These are phyloP conservation scores for Eciton burchellii DNA, from an alignment of 1,140 invertebrate species.

Conservation along the genomic window DNA sequence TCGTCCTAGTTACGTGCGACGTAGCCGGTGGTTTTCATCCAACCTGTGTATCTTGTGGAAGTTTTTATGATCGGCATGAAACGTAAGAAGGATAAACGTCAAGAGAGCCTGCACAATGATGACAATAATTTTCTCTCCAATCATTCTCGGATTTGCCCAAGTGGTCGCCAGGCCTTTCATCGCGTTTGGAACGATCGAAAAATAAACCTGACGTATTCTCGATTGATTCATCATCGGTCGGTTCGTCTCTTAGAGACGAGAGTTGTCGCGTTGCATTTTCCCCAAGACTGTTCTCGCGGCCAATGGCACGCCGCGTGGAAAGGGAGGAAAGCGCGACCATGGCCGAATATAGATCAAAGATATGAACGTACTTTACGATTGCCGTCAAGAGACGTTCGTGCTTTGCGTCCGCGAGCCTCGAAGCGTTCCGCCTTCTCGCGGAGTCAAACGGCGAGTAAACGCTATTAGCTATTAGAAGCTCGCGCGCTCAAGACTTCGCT, in stretches of 20 bases:
- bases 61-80: neutral
- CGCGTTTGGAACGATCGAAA: neutral
- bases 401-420: slow-evolving; percentile 39
- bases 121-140: too few species aligned
- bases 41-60: neutral
- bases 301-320: slow-evolving; percentile 9
- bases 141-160: neutral
- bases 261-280: slow-evolving; percentile 25
- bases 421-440: slow-evolving; percentile 34
- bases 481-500: slow-evolving; percentile 40
- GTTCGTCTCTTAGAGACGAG: neutral
- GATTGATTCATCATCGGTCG: slow-evolving; percentile 8
- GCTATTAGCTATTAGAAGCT: slow-evolving; percentile 78
- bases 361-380: slow-evolving; percentile 82
- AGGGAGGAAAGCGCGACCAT: slow-evolving; percentile 13
- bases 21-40: neutral
- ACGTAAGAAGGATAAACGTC: neutral
- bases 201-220: slow-evolving; percentile 8
- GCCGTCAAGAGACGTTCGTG: slow-evolving; percentile 57
- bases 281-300: neutral
- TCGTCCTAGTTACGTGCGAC: neutral
- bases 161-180: neutral
- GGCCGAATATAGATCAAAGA: slow-evolving; percentile 84
- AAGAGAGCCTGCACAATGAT: too few species aligned
- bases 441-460: slow-evolving; percentile 70